phyloP scores from a whole-genome alignment of 2,797 vertebrate species.

The Hybognathus amarus region DNA sequence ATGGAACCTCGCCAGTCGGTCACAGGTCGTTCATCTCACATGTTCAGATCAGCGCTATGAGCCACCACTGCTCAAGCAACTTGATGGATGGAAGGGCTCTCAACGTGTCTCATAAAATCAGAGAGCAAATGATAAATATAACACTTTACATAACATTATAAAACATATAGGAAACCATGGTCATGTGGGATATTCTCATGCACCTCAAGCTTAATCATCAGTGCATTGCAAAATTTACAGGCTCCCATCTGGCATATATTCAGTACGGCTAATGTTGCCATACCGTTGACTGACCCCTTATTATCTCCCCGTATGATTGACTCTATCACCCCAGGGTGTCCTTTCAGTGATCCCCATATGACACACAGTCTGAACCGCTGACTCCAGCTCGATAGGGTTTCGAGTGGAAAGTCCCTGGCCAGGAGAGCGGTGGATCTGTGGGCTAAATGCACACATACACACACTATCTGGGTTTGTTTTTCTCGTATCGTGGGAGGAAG shows the following conservation, averaged over 20 bases:
- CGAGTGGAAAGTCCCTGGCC: slow-evolving; percentile 83
- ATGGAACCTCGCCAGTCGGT: neutral
- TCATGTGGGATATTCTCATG: neutral
- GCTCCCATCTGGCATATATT: neutral
- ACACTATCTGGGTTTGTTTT: slow-evolving; percentile 50
- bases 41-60: neutral
- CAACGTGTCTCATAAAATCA: neutral
- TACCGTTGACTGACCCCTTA: slow-evolving; percentile 51
- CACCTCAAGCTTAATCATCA: neutral
- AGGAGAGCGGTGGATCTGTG: slow-evolving; percentile 70
- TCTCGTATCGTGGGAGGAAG: slow-evolving; percentile 35
- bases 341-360: slow-evolving; percentile 43
- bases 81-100: neutral
- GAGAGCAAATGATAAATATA: neutral
- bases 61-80: neutral
- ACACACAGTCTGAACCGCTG: slow-evolving; percentile 64
- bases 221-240: neutral
- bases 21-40: neutral
- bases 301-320: slow-evolving; percentile 10
- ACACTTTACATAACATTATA: neutral
- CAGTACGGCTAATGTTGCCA: neutral
- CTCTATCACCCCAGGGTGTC: slow-evolving; percentile 23
- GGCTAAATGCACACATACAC: slow-evolving; percentile 61
- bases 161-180: neutral
- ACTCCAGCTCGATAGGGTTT: slow-evolving; percentile 70